phyloP scores from a whole-genome alignment of 1,140 invertebrate species.

The Dendroctonus ponderosae region DNA sequence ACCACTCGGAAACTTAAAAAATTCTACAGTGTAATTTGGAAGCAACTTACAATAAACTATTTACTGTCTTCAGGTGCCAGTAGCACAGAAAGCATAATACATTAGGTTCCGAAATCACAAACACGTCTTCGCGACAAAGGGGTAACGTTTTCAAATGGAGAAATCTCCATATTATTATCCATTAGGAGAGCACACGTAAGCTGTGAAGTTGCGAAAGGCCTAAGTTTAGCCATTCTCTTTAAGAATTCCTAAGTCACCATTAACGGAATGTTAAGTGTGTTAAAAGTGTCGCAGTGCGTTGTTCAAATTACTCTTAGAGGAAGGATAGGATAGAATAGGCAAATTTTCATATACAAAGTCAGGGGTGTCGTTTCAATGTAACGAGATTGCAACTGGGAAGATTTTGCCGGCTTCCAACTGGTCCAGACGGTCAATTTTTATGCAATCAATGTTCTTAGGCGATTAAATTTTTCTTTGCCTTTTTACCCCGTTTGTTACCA shows the following conservation, averaged over 20 bases:
- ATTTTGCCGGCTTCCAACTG: too few relatives aligned
- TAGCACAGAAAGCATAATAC: constrained; percentile 24
- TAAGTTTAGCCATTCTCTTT: constrained; percentile 35
- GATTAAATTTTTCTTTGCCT: too few relatives aligned
- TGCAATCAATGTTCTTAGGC: too few relatives aligned
- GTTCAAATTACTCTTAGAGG: constrained; percentile 32
- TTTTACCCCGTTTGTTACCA: too few relatives aligned
- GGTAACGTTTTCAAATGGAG: constrained; percentile 31
- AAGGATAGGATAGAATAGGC: constrained; percentile 23
- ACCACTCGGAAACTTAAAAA: not conserved
- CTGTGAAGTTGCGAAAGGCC: constrained; percentile 32
- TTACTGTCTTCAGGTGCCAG: not conserved
- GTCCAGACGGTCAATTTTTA: too few relatives aligned
- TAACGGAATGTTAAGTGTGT: constrained; percentile 35
- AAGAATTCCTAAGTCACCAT: constrained; percentile 35
- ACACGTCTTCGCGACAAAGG: constrained; percentile 29
- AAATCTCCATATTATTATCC: constrained; percentile 34
- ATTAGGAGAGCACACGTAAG: constrained; percentile 33
- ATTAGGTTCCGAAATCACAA: constrained; percentile 22
- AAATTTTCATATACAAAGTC: constrained; percentile 22
- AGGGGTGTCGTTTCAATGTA: constrained; percentile 5
- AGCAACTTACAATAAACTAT: constrained; percentile 9
- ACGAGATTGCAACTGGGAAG: too few relatives aligned
- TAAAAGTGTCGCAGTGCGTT: constrained; percentile 35
- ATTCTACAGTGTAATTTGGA: constrained; percentile 3